Evolutionary conservation across 1,140 invertebrate species (phyloP), one percentile per base, ranked within the genome.

Genomic region (Antheraea pernyi): DNA sequence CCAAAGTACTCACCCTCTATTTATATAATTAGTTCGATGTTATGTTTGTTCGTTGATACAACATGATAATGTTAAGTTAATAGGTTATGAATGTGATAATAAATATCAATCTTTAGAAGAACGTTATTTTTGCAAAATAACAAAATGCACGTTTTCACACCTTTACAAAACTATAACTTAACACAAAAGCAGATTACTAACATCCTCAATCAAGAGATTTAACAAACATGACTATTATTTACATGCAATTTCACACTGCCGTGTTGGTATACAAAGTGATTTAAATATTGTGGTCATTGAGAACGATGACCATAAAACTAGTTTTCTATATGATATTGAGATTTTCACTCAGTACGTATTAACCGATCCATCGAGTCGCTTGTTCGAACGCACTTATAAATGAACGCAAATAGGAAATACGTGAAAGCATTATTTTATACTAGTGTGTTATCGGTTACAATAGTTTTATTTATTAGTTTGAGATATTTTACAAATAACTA

Each of bases 361-460:
- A 63, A 63, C 16, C 19, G 9, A 7, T 37, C 19, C 19, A 8
- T 63, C 19, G 13, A 30, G 61, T 46, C 64, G 46, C 64, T n/a
- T 48, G 16, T 39, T 19, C 10, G 7, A n/a, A n/a, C 37, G 39
- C 5, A 65, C 46, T 1, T 53, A 53, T 16, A 16, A 53, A n/a
- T 13, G 16, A 53, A 16, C 46, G 19, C 48, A 39, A 48, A 22
- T 19, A 53, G 19, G 64, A 48, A 65, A 65, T 53, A 48, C 22
- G 37, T 46, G 19, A 46, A 65, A 46, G 19, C 19, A 65, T 65
- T 65, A 11, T 65, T 48, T 48, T 65, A 19, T n/a, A 46, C n/a
- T 19, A 65, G 6, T 65, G 16, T 65, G 48, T 48, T 65, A 19
- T 48, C 37, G 13, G 9, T 65, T 9, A 8, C 19, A 46, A 39